Conservation (phyloP, 2,888 invertebrate genomes). For the Thelaira solivaga region DNA sequence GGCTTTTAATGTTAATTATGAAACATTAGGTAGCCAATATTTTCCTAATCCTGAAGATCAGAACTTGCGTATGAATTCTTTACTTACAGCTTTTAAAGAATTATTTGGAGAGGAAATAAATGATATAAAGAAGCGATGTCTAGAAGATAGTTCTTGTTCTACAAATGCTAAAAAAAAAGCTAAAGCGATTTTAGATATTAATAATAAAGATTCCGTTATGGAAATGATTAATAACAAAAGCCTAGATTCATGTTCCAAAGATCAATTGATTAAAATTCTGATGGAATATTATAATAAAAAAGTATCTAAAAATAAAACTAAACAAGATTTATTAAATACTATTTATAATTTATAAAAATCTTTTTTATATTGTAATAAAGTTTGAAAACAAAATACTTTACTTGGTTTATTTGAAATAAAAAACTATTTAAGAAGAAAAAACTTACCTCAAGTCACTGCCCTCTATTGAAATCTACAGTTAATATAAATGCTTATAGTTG, state of each 20-base stretch:
- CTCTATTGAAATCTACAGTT: too few species aligned
- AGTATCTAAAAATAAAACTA: slow-evolving; percentile 60
- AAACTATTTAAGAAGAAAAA: too few species aligned
- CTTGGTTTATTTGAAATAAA: too few species aligned
- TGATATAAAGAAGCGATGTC: slow-evolving; percentile 65
- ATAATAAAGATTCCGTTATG: slow-evolving; percentile 64
- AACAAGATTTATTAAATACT: slow-evolving; percentile 65
- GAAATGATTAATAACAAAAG: slow-evolving; percentile 64
- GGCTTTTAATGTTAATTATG: slow-evolving; percentile 81
- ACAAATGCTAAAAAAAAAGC: slow-evolving; percentile 65
- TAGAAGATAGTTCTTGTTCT: slow-evolving; percentile 47
- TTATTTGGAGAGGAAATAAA: slow-evolving; percentile 68
- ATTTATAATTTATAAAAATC: slow-evolving; percentile 55
- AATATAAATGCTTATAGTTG: too few species aligned
- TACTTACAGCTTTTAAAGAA: slow-evolving; percentile 66
- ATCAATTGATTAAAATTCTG: slow-evolving; percentile 67
- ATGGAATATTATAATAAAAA: slow-evolving; percentile 65
- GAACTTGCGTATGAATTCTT: slow-evolving; percentile 70
- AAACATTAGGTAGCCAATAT: slow-evolving; percentile 73
- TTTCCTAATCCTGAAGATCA: slow-evolving; percentile 71
- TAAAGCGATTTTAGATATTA: slow-evolving; percentile 66
- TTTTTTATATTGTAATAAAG: neutral
- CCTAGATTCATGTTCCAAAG: slow-evolving; percentile 65
- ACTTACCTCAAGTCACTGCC: too few species aligned
- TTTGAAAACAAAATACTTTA: too few species aligned